A percentile compares a stretch with the other conserved stretches of the same genome.
These are phyloP conservation scores for Pollenia griseotomentosa DNA, from an alignment of 2,888 invertebrate species.

Conservation along the genomic window DNA sequence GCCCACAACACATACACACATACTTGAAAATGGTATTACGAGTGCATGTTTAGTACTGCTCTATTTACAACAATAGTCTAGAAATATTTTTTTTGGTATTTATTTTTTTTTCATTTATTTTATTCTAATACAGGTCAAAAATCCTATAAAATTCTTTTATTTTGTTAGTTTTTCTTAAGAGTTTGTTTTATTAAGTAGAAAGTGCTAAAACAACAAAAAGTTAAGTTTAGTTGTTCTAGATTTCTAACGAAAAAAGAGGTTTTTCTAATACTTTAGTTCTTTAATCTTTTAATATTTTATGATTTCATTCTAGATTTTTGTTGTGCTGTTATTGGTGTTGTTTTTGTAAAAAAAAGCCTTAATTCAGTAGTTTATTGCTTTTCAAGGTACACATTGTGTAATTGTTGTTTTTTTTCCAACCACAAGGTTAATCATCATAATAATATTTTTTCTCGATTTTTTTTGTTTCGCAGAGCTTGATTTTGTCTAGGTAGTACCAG, in stretches of 20 bases:
- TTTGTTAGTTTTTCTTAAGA: constrained; percentile 11
- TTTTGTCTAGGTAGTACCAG: constrained; percentile 59
- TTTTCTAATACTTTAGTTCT: constrained; percentile 18
- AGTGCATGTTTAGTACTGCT: constrained; percentile 48
- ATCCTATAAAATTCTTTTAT: constrained; percentile 36
- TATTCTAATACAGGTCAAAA: constrained; percentile 77
- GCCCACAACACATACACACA: neutral
- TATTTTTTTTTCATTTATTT: constrained; percentile 13
- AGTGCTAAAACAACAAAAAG: constrained; percentile 21
- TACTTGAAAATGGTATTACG: neutral
- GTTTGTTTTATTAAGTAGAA: constrained; percentile 13
- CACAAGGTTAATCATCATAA: constrained; percentile 71
- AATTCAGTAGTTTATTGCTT: constrained; percentile 54
- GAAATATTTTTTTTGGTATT: constrained; percentile 48
- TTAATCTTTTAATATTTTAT: constrained; percentile 10
- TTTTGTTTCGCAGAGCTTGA: constrained; percentile 34
- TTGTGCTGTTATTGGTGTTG: neutral
- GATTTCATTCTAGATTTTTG: neutral
- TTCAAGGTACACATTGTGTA: constrained; percentile 67
- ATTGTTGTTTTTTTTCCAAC: constrained; percentile 23
- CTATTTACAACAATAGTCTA: constrained; percentile 67
- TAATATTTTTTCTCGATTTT: constrained; percentile 25
- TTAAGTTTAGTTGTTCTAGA: constrained; percentile 51
- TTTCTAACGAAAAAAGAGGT: neutral
- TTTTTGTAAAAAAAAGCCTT: constrained; percentile 2